Base-by-base conservation (phyloP, 1,140 invertebrate species). In the Carcinoscorpius rotundicauda region DNA sequence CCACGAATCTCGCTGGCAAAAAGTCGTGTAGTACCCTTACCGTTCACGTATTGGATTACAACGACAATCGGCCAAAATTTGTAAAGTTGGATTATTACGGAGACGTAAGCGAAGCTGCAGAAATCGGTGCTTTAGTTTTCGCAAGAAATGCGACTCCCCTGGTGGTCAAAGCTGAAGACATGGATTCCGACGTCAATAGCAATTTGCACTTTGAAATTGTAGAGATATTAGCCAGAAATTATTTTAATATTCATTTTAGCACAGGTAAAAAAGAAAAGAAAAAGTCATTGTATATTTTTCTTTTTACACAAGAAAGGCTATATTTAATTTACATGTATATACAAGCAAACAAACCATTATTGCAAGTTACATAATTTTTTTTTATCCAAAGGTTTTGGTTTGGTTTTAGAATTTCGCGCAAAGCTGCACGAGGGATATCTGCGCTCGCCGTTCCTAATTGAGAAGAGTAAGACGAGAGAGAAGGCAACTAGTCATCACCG, bases 31-130 rank as follows among this genome's bases (percentile, higher is more conserved):
- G 73, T 5, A 66, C 71, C 52, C 72, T 81, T 6, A 69, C 75
- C 52, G 73, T 82, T 52, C 78, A 80, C 69, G 70, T 82, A 9
- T 62, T 78, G 29, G 81, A 82, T 66, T 71, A 74, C 55, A 83
- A 96, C 78, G 93, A 96, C 75, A 93, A 91, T 78, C 77, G 84
- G n/a, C 93, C 93, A 4, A 77, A 78, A 61, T 92, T 93, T 74
- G 72, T 84, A 6, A 81, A 86, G 71, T 78, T 78, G 3, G 74
- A 79, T 60, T 93, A 90, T 74, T 78, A 78, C 52, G 86, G 89
- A 11, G 78, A 81, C 72, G 81, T 92, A 49, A 83, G 83, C 68
- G 88, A 93, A 78, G 79, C 84, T 8, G 83, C 89, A 49, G 80
- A 79, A 3, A 79, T 86, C 58, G 85, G 84, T 29, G 86, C 86